phyloP scores from a whole-genome alignment of 2,113 vertebrate genomes.

The Aythya baeri region DNA sequence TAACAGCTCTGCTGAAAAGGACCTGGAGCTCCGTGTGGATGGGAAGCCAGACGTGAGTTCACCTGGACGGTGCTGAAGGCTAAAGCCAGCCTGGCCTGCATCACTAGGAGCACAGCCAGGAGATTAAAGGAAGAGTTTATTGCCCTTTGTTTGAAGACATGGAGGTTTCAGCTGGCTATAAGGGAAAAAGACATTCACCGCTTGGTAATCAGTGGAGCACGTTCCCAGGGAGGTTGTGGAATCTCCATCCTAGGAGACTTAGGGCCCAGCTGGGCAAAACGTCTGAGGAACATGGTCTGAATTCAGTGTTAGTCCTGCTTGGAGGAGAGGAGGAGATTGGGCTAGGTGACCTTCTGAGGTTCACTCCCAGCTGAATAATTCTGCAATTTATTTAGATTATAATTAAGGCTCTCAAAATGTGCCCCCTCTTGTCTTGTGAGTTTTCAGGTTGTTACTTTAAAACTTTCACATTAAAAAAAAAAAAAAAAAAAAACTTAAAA shows the following conservation, averaged over 20 bases:
- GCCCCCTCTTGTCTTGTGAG: neutral
- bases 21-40: neutral
- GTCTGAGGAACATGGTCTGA: neutral
- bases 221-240: no score
- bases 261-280: neutral
- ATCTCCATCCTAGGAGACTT: no score
- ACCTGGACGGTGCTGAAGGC: neutral
- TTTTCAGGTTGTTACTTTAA: neutral
- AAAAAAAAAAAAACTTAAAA: neutral
- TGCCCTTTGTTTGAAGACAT: neutral
- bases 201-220: no score
- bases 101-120: neutral
- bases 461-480: neutral
- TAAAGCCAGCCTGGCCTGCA: accelerated
- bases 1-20: neutral
- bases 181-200: no score
- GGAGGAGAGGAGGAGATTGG: neutral
- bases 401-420: neutral
- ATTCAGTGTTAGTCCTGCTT: neutral
- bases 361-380: neutral
- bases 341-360: accelerated
- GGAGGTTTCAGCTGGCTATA: no score
- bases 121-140: neutral
- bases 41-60: neutral
- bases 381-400: neutral